phyloP scores from a whole-genome alignment of 2,888 invertebrate species.

The Pteria penguin region DNA sequence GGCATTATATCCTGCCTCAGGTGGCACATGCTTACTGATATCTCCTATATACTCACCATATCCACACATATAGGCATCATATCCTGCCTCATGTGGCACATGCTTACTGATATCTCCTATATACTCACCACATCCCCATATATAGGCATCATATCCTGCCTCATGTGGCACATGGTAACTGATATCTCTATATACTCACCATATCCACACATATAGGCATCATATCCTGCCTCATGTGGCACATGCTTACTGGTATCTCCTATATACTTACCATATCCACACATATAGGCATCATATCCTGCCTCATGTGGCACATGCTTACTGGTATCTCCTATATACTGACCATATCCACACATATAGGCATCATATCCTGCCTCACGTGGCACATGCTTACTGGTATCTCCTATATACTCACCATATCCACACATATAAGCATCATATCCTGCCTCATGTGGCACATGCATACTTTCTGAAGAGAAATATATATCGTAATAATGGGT shows the following conservation, averaged over 20 bases:
- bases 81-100: conserved; percentile 74
- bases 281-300: conserved; percentile 76
- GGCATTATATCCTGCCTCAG: conserved; percentile 78
- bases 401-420: conserved; percentile 63
- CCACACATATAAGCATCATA: conserved; percentile 77
- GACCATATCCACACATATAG: conserved; percentile 73
- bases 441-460: conserved; percentile 76
- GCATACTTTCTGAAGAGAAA: no score
- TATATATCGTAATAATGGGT: no score
- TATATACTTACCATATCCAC: conserved; percentile 68
- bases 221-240: conserved; percentile 78
- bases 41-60: conserved; percentile 56
- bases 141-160: no score
- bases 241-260: no score
- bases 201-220: conserved; percentile 75
- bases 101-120: no score
- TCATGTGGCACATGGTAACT: no score
- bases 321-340: no score
- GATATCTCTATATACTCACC: conserved; percentile 63
- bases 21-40: conserved; percentile 45
- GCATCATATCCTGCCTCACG: conserved; percentile 78
- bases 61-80: conserved; percentile 77
- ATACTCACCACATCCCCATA: no score
- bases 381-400: no score
- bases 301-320: conserved; percentile 78